A percentile compares a stretch with the other conserved stretches of the same genome.
phyloP scores from a whole-genome alignment of 1,140 invertebrate genomes.

The Drosophila teissieri region DNA sequence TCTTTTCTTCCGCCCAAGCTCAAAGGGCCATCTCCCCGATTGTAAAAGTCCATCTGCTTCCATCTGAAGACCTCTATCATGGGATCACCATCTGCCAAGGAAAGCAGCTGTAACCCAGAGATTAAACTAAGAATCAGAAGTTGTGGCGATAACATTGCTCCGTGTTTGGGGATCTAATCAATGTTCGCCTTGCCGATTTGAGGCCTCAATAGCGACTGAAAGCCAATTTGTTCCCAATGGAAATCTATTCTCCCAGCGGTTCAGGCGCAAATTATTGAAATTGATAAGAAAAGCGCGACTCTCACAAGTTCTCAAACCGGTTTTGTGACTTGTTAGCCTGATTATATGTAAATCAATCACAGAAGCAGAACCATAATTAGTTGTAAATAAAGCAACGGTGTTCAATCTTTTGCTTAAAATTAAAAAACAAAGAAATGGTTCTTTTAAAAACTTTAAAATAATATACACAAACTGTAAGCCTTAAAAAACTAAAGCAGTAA shows the following conservation, averaged over 20 bases:
- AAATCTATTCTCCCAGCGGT: slow-evolving; percentile 12
- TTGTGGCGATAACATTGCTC: slow-evolving; percentile 42
- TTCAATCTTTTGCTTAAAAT: too few relatives aligned
- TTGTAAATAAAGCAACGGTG: not conserved
- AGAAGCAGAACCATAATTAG: not conserved
- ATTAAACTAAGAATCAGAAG: slow-evolving; percentile 29
- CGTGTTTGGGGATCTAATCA: slow-evolving; percentile 1
- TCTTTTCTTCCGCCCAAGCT: not conserved
- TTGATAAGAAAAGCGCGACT: slow-evolving; percentile 46
- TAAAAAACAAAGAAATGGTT: too few relatives aligned
- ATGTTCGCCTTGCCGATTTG: slow-evolving; percentile 21
- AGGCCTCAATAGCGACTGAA: slow-evolving; percentile 33
- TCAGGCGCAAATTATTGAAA: slow-evolving; percentile 8
- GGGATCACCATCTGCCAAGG: slow-evolving; percentile 46
- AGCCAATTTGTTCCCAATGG: not conserved
- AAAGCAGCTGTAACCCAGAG: slow-evolving; percentile 24
- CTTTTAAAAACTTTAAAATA: too few relatives aligned
- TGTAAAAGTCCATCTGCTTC: slow-evolving; percentile 85
- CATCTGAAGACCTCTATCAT: slow-evolving; percentile 84
- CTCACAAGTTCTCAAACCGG: slow-evolving; percentile 28
- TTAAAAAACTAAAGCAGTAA: not conserved
- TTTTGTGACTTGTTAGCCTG: slow-evolving; percentile 15
- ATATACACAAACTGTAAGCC: not conserved
- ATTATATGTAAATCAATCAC: not conserved
- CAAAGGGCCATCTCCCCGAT: slow-evolving; percentile 53